Evolutionary conservation across 2,797 vertebrate species (phyloP).

Genomic region (Platalea minor): DNA sequence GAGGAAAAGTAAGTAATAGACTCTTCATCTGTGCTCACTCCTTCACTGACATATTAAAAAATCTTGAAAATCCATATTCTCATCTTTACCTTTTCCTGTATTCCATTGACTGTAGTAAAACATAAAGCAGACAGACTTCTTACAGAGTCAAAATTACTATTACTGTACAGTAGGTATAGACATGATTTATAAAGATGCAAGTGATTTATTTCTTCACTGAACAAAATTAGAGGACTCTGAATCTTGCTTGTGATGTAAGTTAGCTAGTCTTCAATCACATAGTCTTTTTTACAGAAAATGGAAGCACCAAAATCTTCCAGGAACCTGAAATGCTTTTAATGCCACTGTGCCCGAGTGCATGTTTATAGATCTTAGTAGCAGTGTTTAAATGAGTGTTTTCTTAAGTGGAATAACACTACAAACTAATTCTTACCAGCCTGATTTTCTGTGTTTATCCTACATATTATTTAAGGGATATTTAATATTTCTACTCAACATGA

Average conservation of each 20-base stretch:
- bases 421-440: not conserved
- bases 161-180: not conserved
- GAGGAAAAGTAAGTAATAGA: not conserved
- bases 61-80: not conserved
- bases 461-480: constrained; percentile 37
- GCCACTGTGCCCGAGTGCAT: not conserved
- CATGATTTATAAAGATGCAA: not conserved
- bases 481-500: constrained; percentile 39
- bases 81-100: not conserved
- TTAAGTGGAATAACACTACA: not conserved
- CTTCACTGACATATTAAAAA: not conserved
- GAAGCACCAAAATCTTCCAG: not conserved
- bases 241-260: not conserved
- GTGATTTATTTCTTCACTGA: not conserved
- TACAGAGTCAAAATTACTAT: not conserved
- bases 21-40: not conserved
- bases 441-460: constrained; percentile 42
- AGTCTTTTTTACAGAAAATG: not conserved
- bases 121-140: not conserved
- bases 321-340: not conserved
- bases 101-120: not conserved
- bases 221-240: not conserved
- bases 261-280: not conserved
- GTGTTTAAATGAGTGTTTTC: not conserved
- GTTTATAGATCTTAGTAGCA: not conserved